Conservation (phyloP, 2,797 vertebrate genomes). For the Microhierax caerulescens region DNA sequence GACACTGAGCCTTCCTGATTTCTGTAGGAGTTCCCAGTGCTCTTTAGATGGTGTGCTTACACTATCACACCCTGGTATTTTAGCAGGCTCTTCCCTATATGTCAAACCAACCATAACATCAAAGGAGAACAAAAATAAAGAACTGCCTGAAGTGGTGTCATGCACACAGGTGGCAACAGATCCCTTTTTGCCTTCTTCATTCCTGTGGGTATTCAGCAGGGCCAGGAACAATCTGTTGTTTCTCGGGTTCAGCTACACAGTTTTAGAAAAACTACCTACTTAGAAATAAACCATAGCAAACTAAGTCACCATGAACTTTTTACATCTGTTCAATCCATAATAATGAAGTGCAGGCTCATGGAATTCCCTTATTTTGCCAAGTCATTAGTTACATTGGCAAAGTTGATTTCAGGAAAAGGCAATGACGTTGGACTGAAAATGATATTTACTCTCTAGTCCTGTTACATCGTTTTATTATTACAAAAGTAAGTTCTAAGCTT, state of each 20-base stretch:
- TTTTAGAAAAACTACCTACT: background rate
- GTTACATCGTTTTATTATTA: background rate
- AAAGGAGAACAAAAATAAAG: slow-evolving; percentile 16
- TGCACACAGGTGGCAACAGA: background rate
- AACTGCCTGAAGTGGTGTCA: slow-evolving; percentile 18
- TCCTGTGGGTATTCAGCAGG: background rate
- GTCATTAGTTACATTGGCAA: slow-evolving; percentile 10
- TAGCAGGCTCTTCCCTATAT: background rate
- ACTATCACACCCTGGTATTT: background rate
- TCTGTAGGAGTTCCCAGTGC: background rate
- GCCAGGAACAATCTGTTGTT: slow-evolving; percentile 2
- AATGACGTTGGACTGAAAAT: background rate
- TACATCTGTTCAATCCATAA: background rate
- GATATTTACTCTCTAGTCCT: background rate
- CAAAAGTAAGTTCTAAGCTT: background rate
- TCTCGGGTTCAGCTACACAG: background rate
- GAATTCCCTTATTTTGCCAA: slow-evolving; percentile 24
- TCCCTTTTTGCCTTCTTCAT: background rate
- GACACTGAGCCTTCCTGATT: background rate
- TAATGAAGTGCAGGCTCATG: background rate
- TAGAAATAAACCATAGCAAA: background rate
- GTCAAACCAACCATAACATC: slow-evolving; percentile 14
- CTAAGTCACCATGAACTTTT: background rate
- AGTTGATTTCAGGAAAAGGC: background rate
- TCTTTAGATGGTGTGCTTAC: background rate